Evolutionary conservation across 2,113 vertebrate genomes (phyloP).

Genomic region (Rostratula benghalensis): DNA sequence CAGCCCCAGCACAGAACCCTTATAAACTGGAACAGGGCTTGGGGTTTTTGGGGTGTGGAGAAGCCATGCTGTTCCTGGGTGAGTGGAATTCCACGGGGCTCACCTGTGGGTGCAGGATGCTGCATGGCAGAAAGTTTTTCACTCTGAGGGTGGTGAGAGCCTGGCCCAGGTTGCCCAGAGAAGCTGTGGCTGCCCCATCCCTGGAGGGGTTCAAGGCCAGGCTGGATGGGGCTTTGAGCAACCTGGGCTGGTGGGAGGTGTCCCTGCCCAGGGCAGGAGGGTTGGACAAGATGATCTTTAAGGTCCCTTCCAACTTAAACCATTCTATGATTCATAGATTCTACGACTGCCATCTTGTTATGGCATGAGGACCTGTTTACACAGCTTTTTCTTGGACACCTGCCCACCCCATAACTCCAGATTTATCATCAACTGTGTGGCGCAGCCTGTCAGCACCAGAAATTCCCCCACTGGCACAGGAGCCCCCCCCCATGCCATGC

Average conservation of each 20-base stretch:
- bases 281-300: not conserved
- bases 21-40: not conserved
- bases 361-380: fast-evolving
- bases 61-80: fast-evolving
- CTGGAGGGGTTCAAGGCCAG: not conserved
- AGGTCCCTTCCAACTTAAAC: not conserved
- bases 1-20: not conserved
- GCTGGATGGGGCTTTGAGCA: not conserved
- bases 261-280: not conserved
- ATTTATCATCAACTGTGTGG: not conserved
- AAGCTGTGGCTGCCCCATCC: not conserved
- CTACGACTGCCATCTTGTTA: not conserved
- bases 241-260: not conserved
- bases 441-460: not conserved
- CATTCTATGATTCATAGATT: not conserved
- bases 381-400: not conserved
- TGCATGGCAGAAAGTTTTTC: not conserved
- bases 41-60: not conserved
- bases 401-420: not conserved
- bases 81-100: fast-evolving
- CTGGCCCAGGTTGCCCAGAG: not conserved
- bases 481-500: not conserved
- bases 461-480: fast-evolving
- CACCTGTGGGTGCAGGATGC: fast-evolving
- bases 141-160: not conserved